Evolutionary conservation across 2,888 invertebrate species (phyloP).

Genomic region (Eilema sororculum): DNA sequence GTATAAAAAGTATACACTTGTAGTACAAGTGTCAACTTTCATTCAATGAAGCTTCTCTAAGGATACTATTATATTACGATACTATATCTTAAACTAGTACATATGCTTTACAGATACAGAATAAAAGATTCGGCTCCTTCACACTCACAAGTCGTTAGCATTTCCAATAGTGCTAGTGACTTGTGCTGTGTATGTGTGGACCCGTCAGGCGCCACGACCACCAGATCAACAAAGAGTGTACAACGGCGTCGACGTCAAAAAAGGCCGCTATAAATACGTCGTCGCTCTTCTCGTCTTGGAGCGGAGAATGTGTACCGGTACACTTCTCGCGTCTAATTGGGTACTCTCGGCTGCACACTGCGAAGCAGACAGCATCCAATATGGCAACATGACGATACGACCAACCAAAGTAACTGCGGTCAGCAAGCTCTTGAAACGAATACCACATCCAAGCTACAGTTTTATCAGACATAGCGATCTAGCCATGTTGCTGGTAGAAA

Average conservation of each 20-base stretch:
- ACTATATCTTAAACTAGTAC: no score
- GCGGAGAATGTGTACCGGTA: slow-evolving; percentile 18
- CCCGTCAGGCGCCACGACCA: background rate
- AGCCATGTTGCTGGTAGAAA: slow-evolving; percentile 21
- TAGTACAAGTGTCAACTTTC: background rate
- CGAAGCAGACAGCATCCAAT: slow-evolving; percentile 19
- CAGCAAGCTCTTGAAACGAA: slow-evolving; percentile 15
- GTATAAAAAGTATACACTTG: background rate
- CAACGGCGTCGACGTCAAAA: slow-evolving; percentile 14
- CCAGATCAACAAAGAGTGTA: background rate
- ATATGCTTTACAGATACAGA: background rate
- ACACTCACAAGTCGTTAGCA: slow-evolving; percentile 8
- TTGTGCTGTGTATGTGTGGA: background rate
- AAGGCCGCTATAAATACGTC: slow-evolving; percentile 1
- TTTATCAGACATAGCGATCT: slow-evolving; percentile 13
- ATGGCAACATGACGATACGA: slow-evolving; percentile 13
- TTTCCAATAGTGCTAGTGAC: slow-evolving; percentile 10
- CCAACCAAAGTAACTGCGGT: background rate
- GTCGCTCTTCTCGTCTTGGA: slow-evolving; percentile 6
- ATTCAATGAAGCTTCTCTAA: background rate
- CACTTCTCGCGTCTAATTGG: slow-evolving; percentile 23
- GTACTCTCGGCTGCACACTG: slow-evolving; percentile 28
- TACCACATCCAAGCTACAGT: slow-evolving; percentile 13
- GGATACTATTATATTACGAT: no score
- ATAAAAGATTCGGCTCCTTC: slow-evolving; percentile 15